Evolutionary conservation across 2,888 invertebrate genomes (phyloP), one percentile per base, ranked within the genome.

Genomic region (Patella depressa): DNA sequence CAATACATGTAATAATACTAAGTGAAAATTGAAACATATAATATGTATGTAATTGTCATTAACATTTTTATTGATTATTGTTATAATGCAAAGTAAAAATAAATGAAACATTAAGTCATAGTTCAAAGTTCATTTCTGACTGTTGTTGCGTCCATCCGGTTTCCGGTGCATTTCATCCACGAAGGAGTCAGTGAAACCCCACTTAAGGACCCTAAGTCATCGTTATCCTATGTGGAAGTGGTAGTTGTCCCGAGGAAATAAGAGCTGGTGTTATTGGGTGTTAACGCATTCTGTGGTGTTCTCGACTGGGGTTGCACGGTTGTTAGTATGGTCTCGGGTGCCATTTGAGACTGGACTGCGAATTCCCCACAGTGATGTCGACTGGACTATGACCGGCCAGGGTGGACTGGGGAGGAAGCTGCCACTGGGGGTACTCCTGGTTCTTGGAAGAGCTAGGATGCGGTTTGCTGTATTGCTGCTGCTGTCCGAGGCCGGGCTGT

Each of bases 11-110:
- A 59, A 59, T 34, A 0, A 34, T 5, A n/a, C 7, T 59, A 59
- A 59, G 19, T 59, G n/a, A 59, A 59, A 59, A 17, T 59, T n/a
- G 80, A 83, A 45, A 74, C 73, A 24, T 82, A 84, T 24, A 24
- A 24, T 24, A 24, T 24, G 24, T 24, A 24, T 24, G 24, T 24
- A 24, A 24, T 5, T 59, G 59, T 15, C 59, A 59, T 59, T 24
- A 24, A 24, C 24, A 24, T 24, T 59, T 15, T n/a, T 59, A n/a
- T 15, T 15, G 59, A 59, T 59, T 59, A 17, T 19, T 59, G 19
- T 59, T 19, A 59, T 59, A 59, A 59, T 59, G n/a, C 2, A 59
- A 59, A 19, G 19, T 59, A 59, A 59, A 59, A 17, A 59, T 19
- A 59, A 59, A 59, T 59, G 19, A 59, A 59, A 59, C 59, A 59